Conservation (phyloP, 2,113 vertebrate species). For the Papio anubis region DNA sequence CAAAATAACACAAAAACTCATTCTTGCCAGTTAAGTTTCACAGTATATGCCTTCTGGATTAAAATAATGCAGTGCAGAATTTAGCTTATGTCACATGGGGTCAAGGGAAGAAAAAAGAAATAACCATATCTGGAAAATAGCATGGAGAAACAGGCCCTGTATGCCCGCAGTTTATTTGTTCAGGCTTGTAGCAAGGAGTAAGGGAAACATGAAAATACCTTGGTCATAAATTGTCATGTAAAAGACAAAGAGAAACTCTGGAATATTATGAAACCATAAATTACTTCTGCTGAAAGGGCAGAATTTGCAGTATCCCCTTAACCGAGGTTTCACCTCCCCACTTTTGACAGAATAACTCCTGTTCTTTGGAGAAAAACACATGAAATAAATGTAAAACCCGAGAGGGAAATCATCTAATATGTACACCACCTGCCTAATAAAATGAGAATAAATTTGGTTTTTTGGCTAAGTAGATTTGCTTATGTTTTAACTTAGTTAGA, state of each 20-base stretch:
- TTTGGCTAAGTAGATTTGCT: conserved; percentile 71
- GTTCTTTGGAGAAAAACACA: conserved; percentile 77
- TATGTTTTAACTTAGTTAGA: conserved; percentile 69
- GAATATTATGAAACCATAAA: conserved; percentile 81
- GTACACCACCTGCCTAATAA: conserved; percentile 78
- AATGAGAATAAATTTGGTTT: conserved; percentile 73
- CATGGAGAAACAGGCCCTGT: background rate
- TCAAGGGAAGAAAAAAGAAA: conserved; percentile 48
- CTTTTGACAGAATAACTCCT: conserved; percentile 80
- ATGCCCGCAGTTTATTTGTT: conserved; percentile 71
- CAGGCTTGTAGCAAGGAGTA: conserved; percentile 62
- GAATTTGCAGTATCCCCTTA: conserved; percentile 74
- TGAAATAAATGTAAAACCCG: conserved; percentile 78
- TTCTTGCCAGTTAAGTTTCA: conserved; percentile 33
- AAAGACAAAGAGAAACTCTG: conserved; percentile 79
- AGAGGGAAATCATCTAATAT: conserved; percentile 73
- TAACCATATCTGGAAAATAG: conserved; percentile 50
- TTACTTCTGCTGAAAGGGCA: conserved; percentile 77
- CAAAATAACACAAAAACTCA: conserved; percentile 54
- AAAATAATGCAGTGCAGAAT: conserved; percentile 60
- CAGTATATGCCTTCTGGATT: conserved; percentile 35
- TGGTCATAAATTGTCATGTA: conserved; percentile 75
- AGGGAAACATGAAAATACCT: conserved; percentile 70
- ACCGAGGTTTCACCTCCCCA: conserved; percentile 72
- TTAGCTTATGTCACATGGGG: conserved; percentile 44